Evolutionary conservation across 2,888 invertebrate species (phyloP).

Genomic region (Cistogaster globosa): DNA sequence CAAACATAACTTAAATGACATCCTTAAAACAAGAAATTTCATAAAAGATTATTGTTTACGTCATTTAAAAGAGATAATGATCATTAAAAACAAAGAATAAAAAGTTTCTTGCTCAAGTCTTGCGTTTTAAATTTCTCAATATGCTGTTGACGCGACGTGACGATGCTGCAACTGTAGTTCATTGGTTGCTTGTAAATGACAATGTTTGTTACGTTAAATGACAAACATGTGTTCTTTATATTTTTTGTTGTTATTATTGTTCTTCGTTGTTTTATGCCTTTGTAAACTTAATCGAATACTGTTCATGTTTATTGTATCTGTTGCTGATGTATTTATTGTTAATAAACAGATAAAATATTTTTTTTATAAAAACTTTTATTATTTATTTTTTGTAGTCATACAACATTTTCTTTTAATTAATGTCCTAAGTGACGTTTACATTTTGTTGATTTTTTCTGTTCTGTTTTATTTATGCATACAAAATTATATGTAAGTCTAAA

Average conservation of each 20-base stretch:
- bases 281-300: constrained; percentile 41
- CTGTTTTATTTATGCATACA: constrained; percentile 1
- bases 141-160: neutral
- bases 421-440: constrained; percentile 54
- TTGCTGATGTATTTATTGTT: neutral
- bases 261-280: neutral
- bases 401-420: constrained; percentile 65
- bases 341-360: too few species aligned
- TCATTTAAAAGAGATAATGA: neutral
- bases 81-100: neutral
- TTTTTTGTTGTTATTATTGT: neutral
- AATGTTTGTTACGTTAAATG: constrained; percentile 35
- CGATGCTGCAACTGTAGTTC: neutral
- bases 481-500: constrained; percentile 7
- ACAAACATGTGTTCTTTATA: constrained; percentile 6
- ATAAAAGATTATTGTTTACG: neutral
- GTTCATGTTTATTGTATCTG: constrained; percentile 38
- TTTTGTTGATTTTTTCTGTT: constrained; percentile 28
- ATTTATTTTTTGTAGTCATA: neutral
- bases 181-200: constrained; percentile 1
- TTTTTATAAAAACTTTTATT: neutral
- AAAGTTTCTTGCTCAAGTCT: constrained; percentile 46
- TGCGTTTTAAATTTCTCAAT: constrained; percentile 5
- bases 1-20: neutral
- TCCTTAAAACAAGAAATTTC: neutral